A percentile compares a stretch with the other conserved stretches of the same genome.
phyloP scores from a whole-genome alignment of 2,113 vertebrate genomes.

The Brachionichthys hirsutus region DNA sequence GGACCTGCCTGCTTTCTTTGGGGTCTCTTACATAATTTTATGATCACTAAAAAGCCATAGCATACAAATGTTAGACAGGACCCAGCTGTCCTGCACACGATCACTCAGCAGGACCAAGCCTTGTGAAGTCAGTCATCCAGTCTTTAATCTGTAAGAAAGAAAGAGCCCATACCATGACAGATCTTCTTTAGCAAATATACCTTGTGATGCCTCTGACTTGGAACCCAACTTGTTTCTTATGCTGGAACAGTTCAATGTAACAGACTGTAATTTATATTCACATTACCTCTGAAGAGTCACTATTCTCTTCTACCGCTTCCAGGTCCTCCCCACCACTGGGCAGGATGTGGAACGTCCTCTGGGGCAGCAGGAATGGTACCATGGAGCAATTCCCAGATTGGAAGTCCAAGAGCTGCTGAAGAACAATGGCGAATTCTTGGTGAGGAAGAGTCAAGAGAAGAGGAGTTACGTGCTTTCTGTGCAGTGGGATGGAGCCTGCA shows the following conservation, averaged over 20 bases:
- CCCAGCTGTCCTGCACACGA: conserved; percentile 8
- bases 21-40: background rate
- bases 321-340: conserved; percentile 80
- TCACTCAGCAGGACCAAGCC: background rate
- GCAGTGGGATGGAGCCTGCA: conserved; percentile 84
- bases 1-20: conserved; percentile 8
- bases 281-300: conserved; percentile 30
- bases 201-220: too few relatives aligned
- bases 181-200: conserved; percentile 7
- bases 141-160: conserved; percentile 8
- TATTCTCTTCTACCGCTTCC: conserved; percentile 33
- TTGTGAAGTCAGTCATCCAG: background rate
- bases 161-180: background rate
- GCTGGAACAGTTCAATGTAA: too few relatives aligned
- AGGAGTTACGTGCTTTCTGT: conserved; percentile 91
- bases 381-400: conserved; percentile 86
- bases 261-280: conserved; percentile 35
- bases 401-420: conserved; percentile 88
- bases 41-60: background rate
- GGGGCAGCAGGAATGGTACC: conserved; percentile 92
- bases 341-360: conserved; percentile 87
- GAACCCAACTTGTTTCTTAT: too few relatives aligned
- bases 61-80: background rate
- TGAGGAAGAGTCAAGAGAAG: conserved; percentile 95
- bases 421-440: conserved; percentile 87